Base-by-base conservation (phyloP, 2,113 vertebrate species). In the Prochilodus magdalenae region DNA sequence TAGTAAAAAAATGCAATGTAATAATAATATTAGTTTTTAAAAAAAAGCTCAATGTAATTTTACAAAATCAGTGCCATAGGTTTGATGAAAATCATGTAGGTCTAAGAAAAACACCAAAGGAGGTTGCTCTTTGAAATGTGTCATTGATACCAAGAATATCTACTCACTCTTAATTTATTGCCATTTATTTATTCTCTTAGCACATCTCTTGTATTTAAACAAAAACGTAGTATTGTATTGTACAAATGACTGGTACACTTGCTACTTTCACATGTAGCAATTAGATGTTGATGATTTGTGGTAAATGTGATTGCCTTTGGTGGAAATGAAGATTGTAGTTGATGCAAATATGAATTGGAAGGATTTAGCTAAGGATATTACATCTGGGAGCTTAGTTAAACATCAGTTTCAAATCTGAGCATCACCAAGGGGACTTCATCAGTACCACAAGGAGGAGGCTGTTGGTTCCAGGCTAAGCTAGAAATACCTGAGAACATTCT, bases 241-340 rank as follows among this genome's bases (percentile, higher is more conserved):
- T 86, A 55, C 44, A 80, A 77, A 80, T 70, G 24, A 70, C 79
- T 73, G 76, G 69, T 83, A 63, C 75, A 82, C 75, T 24, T 24
- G 60, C 76, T 83, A 83, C 82, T 57, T 78, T 70, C 12, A 78
- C 10, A 24, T 78, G 49, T 62, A 75, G 66, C 57, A 40, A 59
- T 73, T 59, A 77, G 81, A 60, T 26, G 26, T 79, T 73, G 73
- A 18, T 47, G 47, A 85, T 75, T 11, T 1, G 22, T 75, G 47
- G 71, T 63, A 51, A 76, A 69, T 36, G 24, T 81, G 78, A 66
- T 71, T 81, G 86, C 86, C 87, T 91, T 92, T 93, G 93, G 92
- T 91, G 89, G 88, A 91, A 92, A 95, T 95, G 92, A 95, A 89
- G 93, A 94, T 90, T 92, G 63, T 80, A 86, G 89, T 87, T 88